Evolutionary conservation across 2,888 invertebrate species (phyloP).

Genomic region (Hirtodrosophila alboralis): DNA sequence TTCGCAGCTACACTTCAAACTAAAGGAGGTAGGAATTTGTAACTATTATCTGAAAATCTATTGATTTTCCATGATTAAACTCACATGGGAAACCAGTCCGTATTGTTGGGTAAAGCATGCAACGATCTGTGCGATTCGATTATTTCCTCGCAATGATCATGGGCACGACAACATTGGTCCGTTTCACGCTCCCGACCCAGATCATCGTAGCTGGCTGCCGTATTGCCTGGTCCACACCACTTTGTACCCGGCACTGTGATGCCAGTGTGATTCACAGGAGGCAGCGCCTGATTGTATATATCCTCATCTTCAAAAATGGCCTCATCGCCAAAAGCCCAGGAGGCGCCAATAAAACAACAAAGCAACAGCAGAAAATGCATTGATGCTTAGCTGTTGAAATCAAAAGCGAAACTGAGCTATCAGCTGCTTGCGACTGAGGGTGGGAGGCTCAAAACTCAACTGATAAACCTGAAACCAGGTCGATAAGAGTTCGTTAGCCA

Average conservation of each 20-base stretch:
- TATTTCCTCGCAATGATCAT: constrained; percentile 86
- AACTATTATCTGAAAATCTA: neutral
- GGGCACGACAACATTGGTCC: constrained; percentile 94
- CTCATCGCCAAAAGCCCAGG: constrained; percentile 72
- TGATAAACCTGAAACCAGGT: constrained; percentile 14
- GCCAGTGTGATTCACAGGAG: constrained; percentile 72
- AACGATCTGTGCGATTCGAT: constrained; percentile 73
- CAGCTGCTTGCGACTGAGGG: constrained; percentile 14
- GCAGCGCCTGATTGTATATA: constrained; percentile 80
- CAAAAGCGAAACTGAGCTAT: constrained; percentile 36
- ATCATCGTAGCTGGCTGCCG: constrained; percentile 91
- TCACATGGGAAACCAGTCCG: constrained; percentile 83
- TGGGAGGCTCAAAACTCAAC: constrained; percentile 5
- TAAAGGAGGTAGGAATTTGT: constrained; percentile 26
- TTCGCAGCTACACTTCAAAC: constrained; percentile 83
- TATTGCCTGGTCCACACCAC: constrained; percentile 96
- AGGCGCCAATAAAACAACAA: constrained; percentile 12
- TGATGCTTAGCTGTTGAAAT: constrained; percentile 4
- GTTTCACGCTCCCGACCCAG: constrained; percentile 92
- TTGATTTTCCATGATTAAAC: constrained; percentile 49
- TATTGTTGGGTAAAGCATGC: constrained; percentile 79
- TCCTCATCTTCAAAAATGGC: constrained; percentile 84
- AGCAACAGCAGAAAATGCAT: constrained; percentile 9
- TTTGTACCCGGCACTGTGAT: constrained; percentile 89
- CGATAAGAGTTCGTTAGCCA: constrained; percentile 16